These are phyloP conservation scores for Kradibia gibbosae DNA, from an alignment of 1,140 invertebrate genomes.

Conservation along the genomic window DNA sequence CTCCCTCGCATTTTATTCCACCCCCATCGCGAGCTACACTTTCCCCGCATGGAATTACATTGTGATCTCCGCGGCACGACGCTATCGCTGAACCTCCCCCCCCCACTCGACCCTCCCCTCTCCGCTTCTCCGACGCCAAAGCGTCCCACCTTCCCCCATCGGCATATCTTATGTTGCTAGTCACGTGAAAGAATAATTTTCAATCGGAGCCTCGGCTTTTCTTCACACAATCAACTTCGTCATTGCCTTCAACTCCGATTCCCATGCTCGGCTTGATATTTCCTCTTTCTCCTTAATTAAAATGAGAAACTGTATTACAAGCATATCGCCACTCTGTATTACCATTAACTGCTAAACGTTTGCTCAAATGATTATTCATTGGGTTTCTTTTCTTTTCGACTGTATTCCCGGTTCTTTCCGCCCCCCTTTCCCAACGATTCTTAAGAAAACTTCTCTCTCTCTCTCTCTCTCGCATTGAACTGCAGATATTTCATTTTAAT, in stretches of 20 bases:
- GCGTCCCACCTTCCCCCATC: not conserved
- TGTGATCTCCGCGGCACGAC: constrained; percentile 35
- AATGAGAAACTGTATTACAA: not conserved
- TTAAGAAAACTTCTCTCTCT: constrained; percentile 23
- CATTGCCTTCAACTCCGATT: not conserved
- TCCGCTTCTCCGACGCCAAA: not conserved
- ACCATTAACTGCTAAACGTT: constrained; percentile 18
- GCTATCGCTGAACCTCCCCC: not conserved
- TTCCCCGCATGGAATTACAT: constrained; percentile 47
- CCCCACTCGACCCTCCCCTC: not conserved
- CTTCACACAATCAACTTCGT: not conserved
- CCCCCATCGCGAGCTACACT: constrained; percentile 1
- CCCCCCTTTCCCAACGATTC: not conserved
- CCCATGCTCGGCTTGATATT: not conserved
- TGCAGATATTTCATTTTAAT: constrained; percentile 47
- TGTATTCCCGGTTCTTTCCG: not conserved
- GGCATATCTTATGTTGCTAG: constrained; percentile 39
- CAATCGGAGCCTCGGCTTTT: constrained; percentile 41
- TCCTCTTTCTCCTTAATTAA: constrained; percentile 21
- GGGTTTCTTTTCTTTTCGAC: not conserved
- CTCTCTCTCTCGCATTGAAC: constrained; percentile 27
- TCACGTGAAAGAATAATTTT: constrained; percentile 51
- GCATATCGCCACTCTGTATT: not conserved
- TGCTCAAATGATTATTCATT: not conserved
- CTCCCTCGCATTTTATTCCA: not conserved